Evolutionary conservation across 1,140 invertebrate species (phyloP).

Genomic region (Adelges cooleyi): DNA sequence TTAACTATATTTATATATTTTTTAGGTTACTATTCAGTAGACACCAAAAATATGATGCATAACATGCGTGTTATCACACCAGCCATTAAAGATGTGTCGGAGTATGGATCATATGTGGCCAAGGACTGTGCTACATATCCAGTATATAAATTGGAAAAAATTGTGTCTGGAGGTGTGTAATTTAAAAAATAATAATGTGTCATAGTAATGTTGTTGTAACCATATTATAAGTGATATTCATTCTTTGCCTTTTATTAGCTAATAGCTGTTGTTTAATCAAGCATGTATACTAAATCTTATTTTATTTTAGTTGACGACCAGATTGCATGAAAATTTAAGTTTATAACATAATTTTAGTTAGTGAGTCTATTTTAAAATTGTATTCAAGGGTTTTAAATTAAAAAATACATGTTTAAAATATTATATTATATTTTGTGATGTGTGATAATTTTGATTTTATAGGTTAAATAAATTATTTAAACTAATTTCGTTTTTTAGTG

Average conservation of each 20-base stretch:
- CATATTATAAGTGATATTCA: background rate
- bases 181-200: background rate
- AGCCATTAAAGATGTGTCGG: conserved; percentile 51
- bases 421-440: too few species aligned
- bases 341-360: background rate
- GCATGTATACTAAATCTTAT: background rate
- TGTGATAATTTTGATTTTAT: background rate
- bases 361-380: background rate
- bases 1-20: background rate
- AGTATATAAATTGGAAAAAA: conserved; percentile 61
- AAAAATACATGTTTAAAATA: too few species aligned
- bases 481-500: too few species aligned
- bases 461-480: conserved; percentile 1
- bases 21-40: conserved; percentile 68
- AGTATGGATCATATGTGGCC: conserved; percentile 56
- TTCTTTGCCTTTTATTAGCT: conserved; percentile 8
- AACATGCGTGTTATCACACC: conserved; percentile 66
- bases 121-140: conserved; percentile 56
- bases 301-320: background rate
- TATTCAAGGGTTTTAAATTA: background rate
- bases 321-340: background rate
- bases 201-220: background rate
- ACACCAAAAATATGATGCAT: conserved; percentile 61
- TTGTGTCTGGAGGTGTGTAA: conserved; percentile 43
- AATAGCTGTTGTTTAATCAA: background rate